Evolutionary conservation across 1,140 invertebrate species (phyloP), one percentile per base, ranked within the genome.

Genomic region (Rhopalosiphum padi): DNA sequence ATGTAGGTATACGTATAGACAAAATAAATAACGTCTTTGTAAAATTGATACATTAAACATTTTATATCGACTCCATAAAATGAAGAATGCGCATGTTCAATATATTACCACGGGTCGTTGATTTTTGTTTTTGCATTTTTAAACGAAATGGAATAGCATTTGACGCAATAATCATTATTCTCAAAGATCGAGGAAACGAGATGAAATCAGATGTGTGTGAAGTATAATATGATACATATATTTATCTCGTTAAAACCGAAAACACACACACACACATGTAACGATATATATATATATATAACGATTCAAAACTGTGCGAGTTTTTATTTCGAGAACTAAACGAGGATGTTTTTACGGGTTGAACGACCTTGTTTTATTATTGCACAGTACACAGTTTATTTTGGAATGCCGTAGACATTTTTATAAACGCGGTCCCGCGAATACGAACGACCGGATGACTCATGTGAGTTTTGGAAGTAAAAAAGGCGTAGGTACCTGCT

Each of bases 311-410:
- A n/a, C 23, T 77, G 60, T 77, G 30, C 30, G n/a, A 77, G 60
- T 77, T 85, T 85, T 85, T 41, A 41, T 85, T 85, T 85, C 23
- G 83, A 43, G 83, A 85, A 41, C 37, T 43, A 41, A 41, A 85
- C 83, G 37, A 85, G 83, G 37, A 85, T 85, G 8, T 85, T 41
- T 85, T 85, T 85, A 43, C 37, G 83, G 41, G 83, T 85, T 85
- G 83, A 85, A 85, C 83, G 37, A 85, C 83, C 83, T 85, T 41
- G 41, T 85, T 85, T 30, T 83, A 83, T 83, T 83, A 83, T 85
- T 43, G 83, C 41, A 85, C 83, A 25, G 23, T 43, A 37, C 23
- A 43, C 83, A 43, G 60, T 21, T 41, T 25, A 83, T 85, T 85
- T 85, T 85, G 37, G 83, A 85, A 85, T 85, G 83, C 37, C 41